Conservation (phyloP, 2,113 vertebrate genomes). For the Xenopus laevis region DNA sequence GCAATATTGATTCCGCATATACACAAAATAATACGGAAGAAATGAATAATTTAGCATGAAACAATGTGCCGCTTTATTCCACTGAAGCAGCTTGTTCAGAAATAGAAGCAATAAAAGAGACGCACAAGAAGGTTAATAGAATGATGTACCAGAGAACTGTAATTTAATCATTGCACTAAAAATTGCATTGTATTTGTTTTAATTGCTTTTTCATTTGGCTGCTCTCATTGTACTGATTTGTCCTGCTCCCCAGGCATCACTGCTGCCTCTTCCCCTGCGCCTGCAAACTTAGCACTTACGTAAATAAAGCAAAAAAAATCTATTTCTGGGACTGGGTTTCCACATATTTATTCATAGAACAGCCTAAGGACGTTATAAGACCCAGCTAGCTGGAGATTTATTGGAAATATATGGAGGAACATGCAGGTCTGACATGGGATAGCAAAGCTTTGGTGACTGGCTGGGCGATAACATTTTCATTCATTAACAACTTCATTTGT, state of each 20-base stretch:
- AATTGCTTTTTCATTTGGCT: neutral
- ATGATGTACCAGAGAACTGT: neutral
- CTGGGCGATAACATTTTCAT: no score
- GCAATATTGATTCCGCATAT: no score
- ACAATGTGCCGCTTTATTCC: no score
- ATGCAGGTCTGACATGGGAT: neutral
- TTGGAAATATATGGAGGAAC: neutral
- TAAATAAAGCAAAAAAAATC: slow-evolving; percentile 1
- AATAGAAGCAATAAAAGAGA: no score
- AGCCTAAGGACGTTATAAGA: neutral
- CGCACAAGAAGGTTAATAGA: no score
- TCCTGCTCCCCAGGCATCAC: neutral
- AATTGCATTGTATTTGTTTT: neutral
- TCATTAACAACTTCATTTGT: no score
- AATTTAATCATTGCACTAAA: neutral
- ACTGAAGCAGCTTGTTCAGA: no score
- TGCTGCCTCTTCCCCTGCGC: no score
- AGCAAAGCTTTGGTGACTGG: neutral
- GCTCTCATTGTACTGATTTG: neutral
- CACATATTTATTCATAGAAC: neutral
- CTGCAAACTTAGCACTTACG: neutral
- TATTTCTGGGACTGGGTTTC: neutral
- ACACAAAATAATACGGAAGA: no score
- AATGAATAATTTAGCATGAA: no score
- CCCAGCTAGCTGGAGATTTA: neutral